Conservation (phyloP, 1,140 invertebrate genomes). For the Proales similis region DNA sequence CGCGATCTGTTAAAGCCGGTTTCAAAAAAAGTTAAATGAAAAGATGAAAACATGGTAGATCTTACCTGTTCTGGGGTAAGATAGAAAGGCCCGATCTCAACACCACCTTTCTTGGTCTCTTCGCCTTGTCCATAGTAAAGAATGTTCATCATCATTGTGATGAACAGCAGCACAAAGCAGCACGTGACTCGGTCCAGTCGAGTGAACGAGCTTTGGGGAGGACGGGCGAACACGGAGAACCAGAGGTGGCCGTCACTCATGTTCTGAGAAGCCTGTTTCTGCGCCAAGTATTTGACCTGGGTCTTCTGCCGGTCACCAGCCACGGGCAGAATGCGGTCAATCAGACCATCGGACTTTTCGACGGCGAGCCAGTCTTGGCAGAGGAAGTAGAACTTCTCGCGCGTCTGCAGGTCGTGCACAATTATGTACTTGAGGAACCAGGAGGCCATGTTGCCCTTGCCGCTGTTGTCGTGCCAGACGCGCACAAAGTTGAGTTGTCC, state of each 20-base stretch:
- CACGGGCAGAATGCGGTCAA: constrained; percentile 47
- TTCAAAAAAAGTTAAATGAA: no score
- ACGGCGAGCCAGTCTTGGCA: constrained; percentile 53
- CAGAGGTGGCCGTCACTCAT: constrained; percentile 28
- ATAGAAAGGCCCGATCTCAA: constrained; percentile 4
- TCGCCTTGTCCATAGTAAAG: constrained; percentile 25
- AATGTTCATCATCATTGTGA: constrained; percentile 38
- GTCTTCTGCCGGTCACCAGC: constrained; percentile 25
- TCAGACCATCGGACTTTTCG: constrained; percentile 52
- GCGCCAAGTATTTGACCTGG: constrained; percentile 2
- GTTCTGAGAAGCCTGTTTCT: constrained; percentile 8
- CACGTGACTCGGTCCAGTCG: constrained; percentile 35
- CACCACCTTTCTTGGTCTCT: not conserved
- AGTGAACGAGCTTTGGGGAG: constrained; percentile 11
- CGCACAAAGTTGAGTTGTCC: constrained; percentile 56
- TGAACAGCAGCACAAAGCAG: constrained; percentile 25
- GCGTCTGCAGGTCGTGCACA: constrained; percentile 57
- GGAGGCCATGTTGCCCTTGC: constrained; percentile 54
- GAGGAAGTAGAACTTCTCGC: constrained; percentile 53
- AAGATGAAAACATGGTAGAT: no score
- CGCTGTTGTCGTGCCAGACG: constrained; percentile 59
- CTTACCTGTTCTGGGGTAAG: constrained; percentile 28
- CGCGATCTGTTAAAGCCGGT: no score
- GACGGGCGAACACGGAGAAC: constrained; percentile 10
- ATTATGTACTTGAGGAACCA: constrained; percentile 57